These are phyloP conservation scores for Caiman crocodilus DNA, from an alignment of 2,797 vertebrate species.

Conservation along the genomic window DNA sequence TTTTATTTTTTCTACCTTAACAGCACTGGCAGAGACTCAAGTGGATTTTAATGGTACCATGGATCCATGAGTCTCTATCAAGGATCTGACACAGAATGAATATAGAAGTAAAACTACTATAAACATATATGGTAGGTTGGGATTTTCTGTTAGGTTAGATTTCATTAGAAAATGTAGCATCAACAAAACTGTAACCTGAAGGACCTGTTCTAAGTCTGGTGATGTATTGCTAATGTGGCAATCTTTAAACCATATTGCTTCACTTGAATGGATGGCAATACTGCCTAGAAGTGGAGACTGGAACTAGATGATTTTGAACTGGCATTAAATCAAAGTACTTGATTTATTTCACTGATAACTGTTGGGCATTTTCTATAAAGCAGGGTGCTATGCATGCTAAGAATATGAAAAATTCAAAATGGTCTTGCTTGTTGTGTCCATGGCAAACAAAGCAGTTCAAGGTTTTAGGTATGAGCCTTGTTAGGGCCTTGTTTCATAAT, in stretches of 20 bases:
- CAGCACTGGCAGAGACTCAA: neutral
- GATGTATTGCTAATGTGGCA: constrained; percentile 30
- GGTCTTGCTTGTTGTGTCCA: neutral
- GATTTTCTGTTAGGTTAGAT: constrained; percentile 55
- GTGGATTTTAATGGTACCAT: constrained; percentile 3
- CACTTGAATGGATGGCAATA: constrained; percentile 31
- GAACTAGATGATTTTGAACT: constrained; percentile 55
- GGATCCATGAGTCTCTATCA: neutral
- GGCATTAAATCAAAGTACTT: constrained; percentile 61
- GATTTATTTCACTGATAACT: constrained; percentile 53
- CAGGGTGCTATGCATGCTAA: neutral
- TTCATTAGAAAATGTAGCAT: constrained; percentile 44
- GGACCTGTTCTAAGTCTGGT: constrained; percentile 51
- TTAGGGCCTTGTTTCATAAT: too few species aligned
- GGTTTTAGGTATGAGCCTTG: neutral
- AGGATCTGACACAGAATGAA: neutral
- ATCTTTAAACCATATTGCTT: constrained; percentile 56
- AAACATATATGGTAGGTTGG: constrained; percentile 1
- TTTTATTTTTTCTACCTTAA: neutral
- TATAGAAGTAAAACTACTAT: neutral
- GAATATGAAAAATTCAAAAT: constrained; percentile 9
- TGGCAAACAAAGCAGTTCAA: neutral
- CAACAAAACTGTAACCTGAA: constrained; percentile 41
- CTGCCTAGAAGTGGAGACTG: constrained; percentile 37
- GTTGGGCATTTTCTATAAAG: neutral